Evolutionary conservation across 2,113 vertebrate genomes (phyloP).

Genomic region (Speoplatyrhinus poulsoni): DNA sequence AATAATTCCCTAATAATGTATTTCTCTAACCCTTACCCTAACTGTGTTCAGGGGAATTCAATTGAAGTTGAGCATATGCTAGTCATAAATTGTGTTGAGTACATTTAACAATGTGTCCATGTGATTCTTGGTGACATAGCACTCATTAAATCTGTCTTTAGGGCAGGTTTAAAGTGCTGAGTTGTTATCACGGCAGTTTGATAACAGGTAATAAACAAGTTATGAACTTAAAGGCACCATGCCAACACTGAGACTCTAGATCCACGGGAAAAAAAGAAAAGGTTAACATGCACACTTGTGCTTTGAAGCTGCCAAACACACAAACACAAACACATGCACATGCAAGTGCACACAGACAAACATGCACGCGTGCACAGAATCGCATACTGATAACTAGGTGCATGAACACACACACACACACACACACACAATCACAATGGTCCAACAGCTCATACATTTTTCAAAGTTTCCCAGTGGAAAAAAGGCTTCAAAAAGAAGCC

Average conservation of each 20-base stretch:
- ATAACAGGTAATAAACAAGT: constrained; percentile 18
- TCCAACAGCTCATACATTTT: constrained; percentile 90
- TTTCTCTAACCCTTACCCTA: too few relatives aligned
- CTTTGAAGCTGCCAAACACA: constrained; percentile 55
- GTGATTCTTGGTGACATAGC: too few relatives aligned
- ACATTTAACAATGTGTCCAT: too few relatives aligned
- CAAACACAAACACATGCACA: constrained; percentile 13
- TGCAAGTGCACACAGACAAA: constrained; percentile 40
- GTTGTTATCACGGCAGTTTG: constrained; percentile 3
- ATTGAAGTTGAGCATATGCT: too few relatives aligned
- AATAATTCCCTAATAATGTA: too few relatives aligned
- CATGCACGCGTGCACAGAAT: constrained; percentile 27
- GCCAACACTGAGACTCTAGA: constrained; percentile 27
- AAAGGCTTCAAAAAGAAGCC: constrained; percentile 88
- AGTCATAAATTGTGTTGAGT: too few relatives aligned
- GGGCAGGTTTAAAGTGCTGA: constrained; percentile 64
- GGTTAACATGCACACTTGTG: constrained; percentile 58
- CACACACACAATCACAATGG: constrained; percentile 75
- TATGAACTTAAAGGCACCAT: constrained; percentile 25
- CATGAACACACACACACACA: constrained; percentile 32
- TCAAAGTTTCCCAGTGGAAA: constrained; percentile 91
- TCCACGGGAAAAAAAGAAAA: constrained; percentile 34
- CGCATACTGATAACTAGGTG: constrained; percentile 54
- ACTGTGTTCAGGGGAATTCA: too few relatives aligned
- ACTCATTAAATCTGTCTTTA: background rate